Evolutionary conservation across 1,140 invertebrate species (phyloP), one percentile per base, ranked within the genome.

Genomic region (Diuraphis noxia): DNA sequence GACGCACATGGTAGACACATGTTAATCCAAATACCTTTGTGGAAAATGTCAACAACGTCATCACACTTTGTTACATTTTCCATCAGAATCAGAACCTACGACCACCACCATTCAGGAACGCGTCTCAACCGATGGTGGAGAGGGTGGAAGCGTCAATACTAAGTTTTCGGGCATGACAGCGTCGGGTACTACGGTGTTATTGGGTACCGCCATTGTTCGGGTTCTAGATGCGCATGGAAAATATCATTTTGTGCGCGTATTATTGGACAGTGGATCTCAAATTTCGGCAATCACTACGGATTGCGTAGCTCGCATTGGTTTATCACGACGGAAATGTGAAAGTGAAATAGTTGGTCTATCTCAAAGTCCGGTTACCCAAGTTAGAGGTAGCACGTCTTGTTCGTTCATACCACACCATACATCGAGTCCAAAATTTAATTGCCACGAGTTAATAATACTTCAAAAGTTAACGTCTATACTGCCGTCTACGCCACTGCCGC

Each of bases 201-300:
- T 91, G n/a, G 89, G 63, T 19, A 91, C 89, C 34, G 89, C 72
- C 38, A 25, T 82, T 30, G 72, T 91, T 43, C 63, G n/a, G 13
- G 8, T 91, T 30, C 13, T n/a, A 34, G 89, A 91, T 36, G 6
- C 19, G 10, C 21, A 17, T 43, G 89, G 89, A 0, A 43, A 25
- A 0, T 30, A 19, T 56, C 89, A 91, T 23, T 9, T 8, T 21
- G 36, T 84, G 0, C 38, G 90, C 3, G 79, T n/a, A 10, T 19
- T 91, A n/a, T 38, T 91, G 23, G 90, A 91, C 72, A 49, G 72
- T 43, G 90, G 72, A 5, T 79, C 90, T 17, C 77, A 79, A 36
- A 21, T 49, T 3, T 91, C 89, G 3, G 40, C 34, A 30, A n/a
- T 63, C n/a, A 63, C 30, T 30, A 30, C 56, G 25, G 56, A 63